Evolutionary conservation across 2,888 invertebrate genomes (phyloP), one percentile per base, ranked within the genome.

Genomic region (Clivina fossor): DNA sequence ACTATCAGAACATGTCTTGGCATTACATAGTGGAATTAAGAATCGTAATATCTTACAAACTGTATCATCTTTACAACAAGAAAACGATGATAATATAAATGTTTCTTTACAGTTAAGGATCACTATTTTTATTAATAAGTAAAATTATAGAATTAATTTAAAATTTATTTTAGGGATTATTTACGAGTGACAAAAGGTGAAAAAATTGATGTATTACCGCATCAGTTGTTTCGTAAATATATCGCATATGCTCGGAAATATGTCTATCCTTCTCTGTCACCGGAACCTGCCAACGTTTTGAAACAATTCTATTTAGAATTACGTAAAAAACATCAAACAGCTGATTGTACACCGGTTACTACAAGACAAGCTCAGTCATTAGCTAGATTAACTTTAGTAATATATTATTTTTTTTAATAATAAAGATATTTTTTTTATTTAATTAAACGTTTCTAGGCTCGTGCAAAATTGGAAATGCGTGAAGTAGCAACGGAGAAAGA

Each of bases 241-340:
- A 88, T 97, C 62, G 90, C 89, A 0, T 97, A 95, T 73, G 91
- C 94, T 1, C 83, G 88, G 58, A 86, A 91, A 71, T 92, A 91
- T 72, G 89, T 94, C 0, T 84, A 88, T 61, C 94, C 96, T 1
- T 81, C 80, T 65, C 76, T 96, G 13, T 84, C 84, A 26, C 70
- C 74, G 1, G 86, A 84, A 48, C 94, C 95, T 2, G 85, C 84
- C 2, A 74, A 76, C 58, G 75, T 84, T 1, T 71, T 94, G 16
- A 84, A 88, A 72, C 75, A 83, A 7, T 95, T 92, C 74, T 96
- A 94, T 70, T 76, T 92, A 48, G 81, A 88, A 61, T 77, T 96
- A 28, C 77, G 93, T 4, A 78, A 80, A 51, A 81, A 79, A 32
- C 83, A 85, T 65, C 82, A 85, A 64, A 78, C 77, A 3, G 77